These are phyloP conservation scores for Euura lappo DNA, from an alignment of 1,140 invertebrate species.

Conservation along the genomic window DNA sequence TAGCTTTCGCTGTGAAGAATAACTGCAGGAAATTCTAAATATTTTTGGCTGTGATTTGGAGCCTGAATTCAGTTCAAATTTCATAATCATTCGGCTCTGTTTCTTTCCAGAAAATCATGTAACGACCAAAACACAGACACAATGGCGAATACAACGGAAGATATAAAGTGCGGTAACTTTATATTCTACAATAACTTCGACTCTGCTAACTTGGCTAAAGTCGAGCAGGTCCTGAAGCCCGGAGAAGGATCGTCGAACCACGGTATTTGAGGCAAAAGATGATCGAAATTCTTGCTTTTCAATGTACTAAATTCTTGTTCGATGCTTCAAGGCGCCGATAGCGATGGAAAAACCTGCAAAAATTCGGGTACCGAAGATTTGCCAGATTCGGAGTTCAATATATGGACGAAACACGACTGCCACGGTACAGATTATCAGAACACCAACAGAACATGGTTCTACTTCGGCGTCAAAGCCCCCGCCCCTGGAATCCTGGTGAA, in stretches of 20 bases:
- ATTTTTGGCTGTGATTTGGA: too few species aligned
- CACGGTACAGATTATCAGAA: slow-evolving; percentile 88
- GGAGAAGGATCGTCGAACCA: slow-evolving; percentile 32
- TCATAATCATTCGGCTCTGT: neutral
- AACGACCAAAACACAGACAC: slow-evolving; percentile 13
- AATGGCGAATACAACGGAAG: slow-evolving; percentile 48
- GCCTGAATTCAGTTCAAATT: too few species aligned
- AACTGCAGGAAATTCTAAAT: too few species aligned
- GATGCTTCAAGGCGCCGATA: slow-evolving; percentile 10
- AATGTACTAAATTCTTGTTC: neutral
- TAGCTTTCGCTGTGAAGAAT: too few species aligned
- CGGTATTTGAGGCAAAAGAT: slow-evolving; percentile 30
- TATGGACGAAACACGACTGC: slow-evolving; percentile 92
- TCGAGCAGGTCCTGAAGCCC: slow-evolving; percentile 67
- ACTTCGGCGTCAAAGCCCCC: slow-evolving; percentile 80
- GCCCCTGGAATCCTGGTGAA: slow-evolving; percentile 67
- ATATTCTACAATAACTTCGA: slow-evolving; percentile 83
- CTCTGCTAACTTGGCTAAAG: slow-evolving; percentile 83
- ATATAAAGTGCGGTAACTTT: slow-evolving; percentile 68
- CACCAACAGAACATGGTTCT: slow-evolving; percentile 92
- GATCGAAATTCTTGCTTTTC: too few species aligned
- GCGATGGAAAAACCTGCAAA: slow-evolving; percentile 13
- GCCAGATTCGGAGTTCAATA: slow-evolving; percentile 83
- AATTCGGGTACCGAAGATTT: slow-evolving; percentile 46
- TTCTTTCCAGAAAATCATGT: slow-evolving; percentile 19